These are phyloP conservation scores for Aradophagus sp. DNA, from an alignment of 1,140 invertebrate genomes.

Conservation along the genomic window DNA sequence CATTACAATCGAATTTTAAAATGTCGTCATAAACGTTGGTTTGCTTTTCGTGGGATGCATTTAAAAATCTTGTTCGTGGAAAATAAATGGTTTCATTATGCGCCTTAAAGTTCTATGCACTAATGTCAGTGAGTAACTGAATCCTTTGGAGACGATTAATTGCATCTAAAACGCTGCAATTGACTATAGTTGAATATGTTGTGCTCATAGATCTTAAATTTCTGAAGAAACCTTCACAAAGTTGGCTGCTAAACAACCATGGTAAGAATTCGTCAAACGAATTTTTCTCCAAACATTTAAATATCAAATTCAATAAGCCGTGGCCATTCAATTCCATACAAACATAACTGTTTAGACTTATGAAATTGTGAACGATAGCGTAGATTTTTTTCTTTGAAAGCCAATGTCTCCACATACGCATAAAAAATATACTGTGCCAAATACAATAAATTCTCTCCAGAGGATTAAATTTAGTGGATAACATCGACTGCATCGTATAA, in stretches of 20 bases:
- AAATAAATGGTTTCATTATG: constrained; percentile 16
- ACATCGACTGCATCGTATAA: too few relatives aligned
- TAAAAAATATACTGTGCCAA: constrained; percentile 20
- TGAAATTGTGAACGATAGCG: constrained; percentile 22
- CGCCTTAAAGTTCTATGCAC: background rate
- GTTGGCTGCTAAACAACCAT: constrained; percentile 26
- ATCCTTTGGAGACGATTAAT: background rate
- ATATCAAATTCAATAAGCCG: constrained; percentile 25
- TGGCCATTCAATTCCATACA: constrained; percentile 30
- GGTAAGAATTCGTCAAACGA: constrained; percentile 17
- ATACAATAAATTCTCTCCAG: too few relatives aligned
- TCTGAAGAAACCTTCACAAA: constrained; percentile 13
- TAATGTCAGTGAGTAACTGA: background rate
- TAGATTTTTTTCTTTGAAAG: constrained; percentile 14
- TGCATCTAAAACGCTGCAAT: background rate
- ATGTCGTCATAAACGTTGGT: constrained; percentile 12
- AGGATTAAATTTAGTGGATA: too few relatives aligned
- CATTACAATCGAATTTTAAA: constrained; percentile 14
- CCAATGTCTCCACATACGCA: constrained; percentile 29
- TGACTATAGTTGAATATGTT: background rate
- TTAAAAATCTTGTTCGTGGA: constrained; percentile 30
- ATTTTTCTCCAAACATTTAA: constrained; percentile 6
- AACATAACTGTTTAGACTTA: constrained; percentile 17
- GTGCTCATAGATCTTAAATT: background rate
- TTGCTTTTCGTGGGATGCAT: constrained; percentile 33